Conservation (phyloP, 2,113 vertebrate species). For the Rousettus leschenaultii region DNA sequence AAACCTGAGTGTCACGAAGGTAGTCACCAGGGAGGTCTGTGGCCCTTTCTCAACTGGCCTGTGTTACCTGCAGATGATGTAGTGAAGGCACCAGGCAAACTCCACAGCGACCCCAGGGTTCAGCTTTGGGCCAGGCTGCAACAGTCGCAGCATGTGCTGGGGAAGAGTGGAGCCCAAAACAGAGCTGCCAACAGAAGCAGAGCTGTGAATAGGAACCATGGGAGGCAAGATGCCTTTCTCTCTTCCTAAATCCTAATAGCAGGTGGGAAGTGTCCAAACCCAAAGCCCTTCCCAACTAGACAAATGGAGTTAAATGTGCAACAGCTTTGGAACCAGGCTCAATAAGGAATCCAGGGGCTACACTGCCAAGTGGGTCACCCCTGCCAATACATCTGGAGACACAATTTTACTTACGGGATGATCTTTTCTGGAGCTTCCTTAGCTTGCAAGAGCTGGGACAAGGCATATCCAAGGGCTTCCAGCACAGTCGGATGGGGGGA, state of each 20-base stretch:
- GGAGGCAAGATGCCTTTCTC: not conserved
- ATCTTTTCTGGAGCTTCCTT: conserved; percentile 87
- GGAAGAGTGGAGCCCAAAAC: conserved; percentile 87
- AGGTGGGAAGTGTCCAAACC: not conserved
- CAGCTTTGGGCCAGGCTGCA: conserved; percentile 84
- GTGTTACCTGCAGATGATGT: conserved; percentile 90
- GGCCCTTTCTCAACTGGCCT: not conserved
- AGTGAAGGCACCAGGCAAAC: conserved; percentile 96
- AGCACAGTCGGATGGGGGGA: conserved; percentile 89
- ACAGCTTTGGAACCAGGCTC: not conserved
- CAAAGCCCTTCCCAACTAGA: not conserved
- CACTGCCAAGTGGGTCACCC: not conserved
- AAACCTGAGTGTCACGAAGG: not conserved
- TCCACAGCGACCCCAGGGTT: conserved; percentile 89
- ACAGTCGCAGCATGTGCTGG: conserved; percentile 83
- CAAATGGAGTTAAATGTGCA: not conserved
- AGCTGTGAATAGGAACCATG: not conserved
- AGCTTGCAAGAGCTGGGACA: conserved; percentile 95
- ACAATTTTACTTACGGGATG: conserved; percentile 86
- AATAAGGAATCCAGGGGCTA: not conserved
- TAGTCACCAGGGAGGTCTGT: not conserved
- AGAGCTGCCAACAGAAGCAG: conserved; percentile 78
- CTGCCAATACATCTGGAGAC: not conserved
- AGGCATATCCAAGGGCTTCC: conserved; percentile 92
- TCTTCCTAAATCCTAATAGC: not conserved